Evolutionary conservation across 1,140 invertebrate genomes (phyloP).

Genomic region (Eumaeus atala): DNA sequence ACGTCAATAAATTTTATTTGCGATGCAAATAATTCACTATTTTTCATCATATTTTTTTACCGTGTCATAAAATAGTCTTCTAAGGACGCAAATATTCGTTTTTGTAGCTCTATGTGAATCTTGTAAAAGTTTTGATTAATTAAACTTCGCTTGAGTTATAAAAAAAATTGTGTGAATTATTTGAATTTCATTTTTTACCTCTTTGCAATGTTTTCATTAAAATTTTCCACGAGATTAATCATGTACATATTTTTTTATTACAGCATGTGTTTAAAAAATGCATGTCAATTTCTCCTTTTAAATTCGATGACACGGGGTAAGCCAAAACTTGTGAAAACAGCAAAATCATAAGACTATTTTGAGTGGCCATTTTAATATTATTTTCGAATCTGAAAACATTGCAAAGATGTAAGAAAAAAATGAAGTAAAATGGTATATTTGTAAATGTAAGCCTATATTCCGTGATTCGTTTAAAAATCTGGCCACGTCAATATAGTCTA

Average conservation of each 20-base stretch:
- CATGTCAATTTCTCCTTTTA: slow-evolving; percentile 27
- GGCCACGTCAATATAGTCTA: slow-evolving; percentile 69
- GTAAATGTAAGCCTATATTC: slow-evolving; percentile 18
- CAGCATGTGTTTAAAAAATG: slow-evolving; percentile 42
- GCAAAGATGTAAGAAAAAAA: slow-evolving; percentile 41
- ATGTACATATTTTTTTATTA: slow-evolving; percentile 32
- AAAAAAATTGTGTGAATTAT: slow-evolving; percentile 11
- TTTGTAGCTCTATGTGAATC: no score
- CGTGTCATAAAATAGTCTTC: no score
- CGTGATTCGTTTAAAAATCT: slow-evolving; percentile 27
- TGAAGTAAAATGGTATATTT: slow-evolving; percentile 14
- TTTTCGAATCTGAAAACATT: slow-evolving; percentile 69
- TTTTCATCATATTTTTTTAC: no score
- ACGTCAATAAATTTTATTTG: no score
- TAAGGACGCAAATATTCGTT: no score
- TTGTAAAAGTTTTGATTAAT: no score
- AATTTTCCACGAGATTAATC: slow-evolving; percentile 26
- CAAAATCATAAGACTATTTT: slow-evolving; percentile 46
- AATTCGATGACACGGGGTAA: slow-evolving; percentile 26
- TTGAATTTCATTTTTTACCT: slow-evolving; percentile 28
- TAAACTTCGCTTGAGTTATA: no score
- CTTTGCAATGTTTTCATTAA: slow-evolving; percentile 72
- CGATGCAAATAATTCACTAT: no score
- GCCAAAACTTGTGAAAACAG: slow-evolving; percentile 25
- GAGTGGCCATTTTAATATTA: slow-evolving; percentile 54